These are phyloP conservation scores for Drosophila sordidapex DNA, from an alignment of 2,888 invertebrate species.

Conservation along the genomic window DNA sequence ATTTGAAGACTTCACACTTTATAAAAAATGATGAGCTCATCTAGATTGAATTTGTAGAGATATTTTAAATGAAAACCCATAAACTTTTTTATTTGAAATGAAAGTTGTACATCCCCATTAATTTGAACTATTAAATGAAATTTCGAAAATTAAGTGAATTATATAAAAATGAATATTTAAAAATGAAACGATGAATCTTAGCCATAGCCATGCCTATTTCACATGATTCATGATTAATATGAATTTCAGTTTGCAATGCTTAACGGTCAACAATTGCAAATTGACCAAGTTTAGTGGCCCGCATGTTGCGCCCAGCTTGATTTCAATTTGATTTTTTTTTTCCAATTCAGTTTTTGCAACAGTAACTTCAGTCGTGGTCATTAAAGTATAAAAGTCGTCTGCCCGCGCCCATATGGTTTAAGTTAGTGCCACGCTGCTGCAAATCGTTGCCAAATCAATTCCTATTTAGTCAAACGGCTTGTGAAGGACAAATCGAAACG, in stretches of 20 bases:
- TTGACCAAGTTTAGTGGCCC: conserved; percentile 34
- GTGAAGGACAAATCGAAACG: conserved; percentile 64
- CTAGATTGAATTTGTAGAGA: not conserved
- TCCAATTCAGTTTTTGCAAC: conserved; percentile 19
- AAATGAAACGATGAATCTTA: not conserved
- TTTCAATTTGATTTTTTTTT: conserved; percentile 1
- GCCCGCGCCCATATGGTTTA: conserved; percentile 74
- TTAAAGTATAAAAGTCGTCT: conserved; percentile 59
- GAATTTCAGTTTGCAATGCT: not conserved
- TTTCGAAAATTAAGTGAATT: not conserved
- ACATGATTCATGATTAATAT: not conserved
- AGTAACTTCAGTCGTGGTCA: conserved; percentile 33
- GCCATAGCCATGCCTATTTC: not conserved
- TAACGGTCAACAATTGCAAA: not conserved
- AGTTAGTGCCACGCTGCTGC: conserved; percentile 15
- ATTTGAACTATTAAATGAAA: not conserved
- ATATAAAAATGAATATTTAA: not conserved
- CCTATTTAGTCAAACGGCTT: conserved; percentile 75
- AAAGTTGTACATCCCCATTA: not conserved
- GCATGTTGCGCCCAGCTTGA: conserved; percentile 49
- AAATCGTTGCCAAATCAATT: conserved; percentile 75
- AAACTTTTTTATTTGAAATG: not conserved
- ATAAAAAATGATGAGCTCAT: not conserved
- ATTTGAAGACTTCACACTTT: not conserved
- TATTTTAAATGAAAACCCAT: not conserved